phyloP scores from a whole-genome alignment of 2,888 invertebrate species.

The Furcula furcula region DNA sequence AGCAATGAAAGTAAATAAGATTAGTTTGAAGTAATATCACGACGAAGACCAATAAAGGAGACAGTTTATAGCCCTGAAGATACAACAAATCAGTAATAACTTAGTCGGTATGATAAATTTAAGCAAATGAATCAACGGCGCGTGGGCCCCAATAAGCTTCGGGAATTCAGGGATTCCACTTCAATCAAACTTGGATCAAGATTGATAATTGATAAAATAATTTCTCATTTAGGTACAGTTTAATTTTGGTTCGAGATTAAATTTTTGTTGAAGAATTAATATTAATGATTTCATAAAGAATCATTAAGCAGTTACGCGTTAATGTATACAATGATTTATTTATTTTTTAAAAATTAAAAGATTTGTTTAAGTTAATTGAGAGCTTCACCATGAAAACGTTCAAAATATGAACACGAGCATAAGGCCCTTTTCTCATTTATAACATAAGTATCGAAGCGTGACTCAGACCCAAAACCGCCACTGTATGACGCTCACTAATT shows the following conservation, averaged over 20 bases:
- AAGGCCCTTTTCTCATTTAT: no score
- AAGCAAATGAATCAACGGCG: conserved; percentile 29
- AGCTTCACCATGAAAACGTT: no score
- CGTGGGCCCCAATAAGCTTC: conserved; percentile 27
- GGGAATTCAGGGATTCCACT: conserved; percentile 9
- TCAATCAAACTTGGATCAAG: conserved; percentile 1
- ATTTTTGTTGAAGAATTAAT: no score
- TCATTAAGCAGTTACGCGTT: no score
- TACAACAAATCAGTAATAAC: conserved; percentile 31
- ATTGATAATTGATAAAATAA: conserved; percentile 19
- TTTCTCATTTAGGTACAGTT: conserved; percentile 5
- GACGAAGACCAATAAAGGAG: conserved; percentile 27
- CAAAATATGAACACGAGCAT: no score
- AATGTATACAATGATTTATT: no score
- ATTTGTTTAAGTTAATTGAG: no score
- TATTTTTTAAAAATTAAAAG: no score
- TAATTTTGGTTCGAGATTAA: no score
- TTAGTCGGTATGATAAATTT: conserved; percentile 31
- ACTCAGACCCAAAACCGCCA: neutral
- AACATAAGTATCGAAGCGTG: neutral
- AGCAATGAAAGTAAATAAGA: conserved; percentile 34
- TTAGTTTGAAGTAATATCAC: conserved; percentile 32
- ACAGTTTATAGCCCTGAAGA: conserved; percentile 25
- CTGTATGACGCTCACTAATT: conserved; percentile 5
- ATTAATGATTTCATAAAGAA: no score